phyloP scores from a whole-genome alignment of 2,888 invertebrate species.

The Xylota sylvarum region DNA sequence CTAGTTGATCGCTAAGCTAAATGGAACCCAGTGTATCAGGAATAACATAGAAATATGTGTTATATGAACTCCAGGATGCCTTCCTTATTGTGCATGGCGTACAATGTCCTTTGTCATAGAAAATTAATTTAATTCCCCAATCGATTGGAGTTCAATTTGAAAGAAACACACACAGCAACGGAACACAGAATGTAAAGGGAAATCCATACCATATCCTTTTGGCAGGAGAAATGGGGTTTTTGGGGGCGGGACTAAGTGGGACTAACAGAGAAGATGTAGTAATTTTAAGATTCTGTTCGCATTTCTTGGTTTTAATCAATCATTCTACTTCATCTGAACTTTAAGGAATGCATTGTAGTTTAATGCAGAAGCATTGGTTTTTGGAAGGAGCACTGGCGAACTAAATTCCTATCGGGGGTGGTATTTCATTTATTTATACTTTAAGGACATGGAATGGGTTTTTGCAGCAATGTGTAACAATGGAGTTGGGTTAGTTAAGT shows the following conservation, averaged over 20 bases:
- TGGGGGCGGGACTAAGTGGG: not conserved
- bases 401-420: too few relatives aligned
- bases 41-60: too few relatives aligned
- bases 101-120: slow-evolving; percentile 48
- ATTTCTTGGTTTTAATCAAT: slow-evolving; percentile 34
- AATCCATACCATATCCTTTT: too few relatives aligned
- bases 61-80: slow-evolving; percentile 40
- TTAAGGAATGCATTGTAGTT: slow-evolving; percentile 12
- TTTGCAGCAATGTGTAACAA: too few relatives aligned
- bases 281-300: slow-evolving; percentile 17
- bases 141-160: slow-evolving; percentile 42
- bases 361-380: not conserved
- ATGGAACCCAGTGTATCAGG: not conserved
- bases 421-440: too few relatives aligned
- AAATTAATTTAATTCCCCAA: slow-evolving; percentile 44
- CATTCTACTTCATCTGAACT: slow-evolving; percentile 10
- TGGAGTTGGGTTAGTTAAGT: too few relatives aligned
- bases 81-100: slow-evolving; percentile 20
- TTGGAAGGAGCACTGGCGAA: not conserved
- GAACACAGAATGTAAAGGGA: too few relatives aligned
- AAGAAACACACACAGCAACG: not conserved
- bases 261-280: not conserved
- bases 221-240: not conserved
- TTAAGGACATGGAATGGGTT: too few relatives aligned
- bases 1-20: slow-evolving; percentile 34